These are phyloP conservation scores for Ephialtes manifestator DNA, from an alignment of 2,888 invertebrate genomes.

Conservation along the genomic window DNA sequence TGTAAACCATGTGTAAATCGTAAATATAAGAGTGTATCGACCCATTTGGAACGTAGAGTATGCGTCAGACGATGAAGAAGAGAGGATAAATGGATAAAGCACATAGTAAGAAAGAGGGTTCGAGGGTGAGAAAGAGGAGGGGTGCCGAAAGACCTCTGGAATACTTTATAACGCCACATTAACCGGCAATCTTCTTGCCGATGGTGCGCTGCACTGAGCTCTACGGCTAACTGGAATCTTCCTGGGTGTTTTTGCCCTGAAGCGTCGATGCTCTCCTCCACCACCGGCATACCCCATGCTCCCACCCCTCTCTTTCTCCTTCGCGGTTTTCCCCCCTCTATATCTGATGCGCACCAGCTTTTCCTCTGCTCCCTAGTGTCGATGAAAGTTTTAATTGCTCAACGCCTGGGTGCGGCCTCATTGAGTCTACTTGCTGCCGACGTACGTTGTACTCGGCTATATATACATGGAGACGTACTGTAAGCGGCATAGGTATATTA, in stretches of 20 bases:
- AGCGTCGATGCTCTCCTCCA: slow-evolving; percentile 15
- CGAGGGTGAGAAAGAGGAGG: slow-evolving; percentile 39
- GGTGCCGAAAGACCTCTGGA: slow-evolving; percentile 2
- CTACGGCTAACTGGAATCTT: slow-evolving; percentile 37
- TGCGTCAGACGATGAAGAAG: neutral
- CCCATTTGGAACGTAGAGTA: neutral
- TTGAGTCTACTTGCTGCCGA: slow-evolving; percentile 56
- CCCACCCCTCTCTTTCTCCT: neutral
- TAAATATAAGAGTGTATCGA: slow-evolving; percentile 2
- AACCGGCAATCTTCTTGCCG: slow-evolving; percentile 79
- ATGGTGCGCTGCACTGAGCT: slow-evolving; percentile 1
- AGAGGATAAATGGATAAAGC: neutral
- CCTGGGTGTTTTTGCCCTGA: slow-evolving; percentile 31
- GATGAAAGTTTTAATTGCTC: slow-evolving; percentile 84
- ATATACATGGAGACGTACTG: slow-evolving; percentile 37
- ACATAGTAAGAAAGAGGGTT: slow-evolving; percentile 62
- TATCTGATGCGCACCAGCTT: slow-evolving; percentile 16
- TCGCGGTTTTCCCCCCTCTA: neutral
- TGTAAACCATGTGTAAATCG: neutral
- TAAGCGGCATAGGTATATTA: slow-evolving; percentile 5
- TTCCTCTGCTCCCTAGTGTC: slow-evolving; percentile 69
- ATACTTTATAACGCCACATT: slow-evolving; percentile 80
- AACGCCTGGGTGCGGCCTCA: slow-evolving; percentile 59
- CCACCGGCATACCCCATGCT: neutral
- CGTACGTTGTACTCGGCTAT: slow-evolving; percentile 33